Base-by-base conservation (phyloP, 2,113 vertebrate species). In the Eleginops maclovinus region DNA sequence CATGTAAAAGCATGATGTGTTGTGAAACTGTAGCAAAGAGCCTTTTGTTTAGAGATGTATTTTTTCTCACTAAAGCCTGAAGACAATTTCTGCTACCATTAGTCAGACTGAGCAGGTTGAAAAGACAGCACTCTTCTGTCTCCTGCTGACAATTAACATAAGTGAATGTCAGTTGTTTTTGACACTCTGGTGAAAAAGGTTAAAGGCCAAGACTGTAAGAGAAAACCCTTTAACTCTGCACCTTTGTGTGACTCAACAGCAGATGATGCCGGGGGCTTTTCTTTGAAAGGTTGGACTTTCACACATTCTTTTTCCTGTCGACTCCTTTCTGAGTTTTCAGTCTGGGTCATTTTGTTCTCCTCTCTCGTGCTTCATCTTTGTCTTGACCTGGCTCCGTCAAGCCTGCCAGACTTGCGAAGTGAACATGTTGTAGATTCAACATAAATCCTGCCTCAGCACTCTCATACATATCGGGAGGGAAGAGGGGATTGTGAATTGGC, bases 121-220 rank as follows among this genome's bases (percentile, higher is more conserved):
- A 51, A 41, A 63, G 28, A 59, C 73, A 55, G 28, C 51, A 50
- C 46, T 47, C 70, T 74, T 28, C 66, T 71, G 56, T 86, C 56
- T 69, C 58, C 51, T 55, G 76, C 19, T 56, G 51, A 84, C 53
- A 79, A 58, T 65, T 75, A 54, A 63, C 71, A 68, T 28, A 74
- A 58, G 50, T 16, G 60, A 24, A 56, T 26, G 53, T 68, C 75
- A 62, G 61, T 77, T 61, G 64, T 82, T 88, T 87, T 67, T 88
- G 75, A 87, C 84, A 84, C 41, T 56, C 43, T 64, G 56, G 53
- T 87, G 83, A 64, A 84, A 87, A 85, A 72, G 83, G 83, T 89
- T 43, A 89, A 47, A 88, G 86, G 75, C 88, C 82, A 81, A 73
- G 61, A 69, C 75, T 67, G 62, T 47, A 62, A 77, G 78, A 80